Conservation (phyloP, 2,888 invertebrate species). For the Dicycla oo region DNA sequence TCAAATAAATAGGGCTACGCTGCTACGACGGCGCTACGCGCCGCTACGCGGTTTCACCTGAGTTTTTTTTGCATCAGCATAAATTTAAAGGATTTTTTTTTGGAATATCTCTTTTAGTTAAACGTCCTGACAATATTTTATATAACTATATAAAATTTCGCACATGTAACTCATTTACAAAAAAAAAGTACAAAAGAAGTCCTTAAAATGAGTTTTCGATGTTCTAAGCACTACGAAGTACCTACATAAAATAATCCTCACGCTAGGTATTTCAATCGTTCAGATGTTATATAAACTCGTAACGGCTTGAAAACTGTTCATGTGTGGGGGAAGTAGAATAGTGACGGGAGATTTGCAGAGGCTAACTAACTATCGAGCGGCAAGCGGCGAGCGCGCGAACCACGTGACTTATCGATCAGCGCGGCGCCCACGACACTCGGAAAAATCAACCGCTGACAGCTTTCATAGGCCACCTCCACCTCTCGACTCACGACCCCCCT, state of each 20-base stretch:
- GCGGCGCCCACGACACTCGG: conserved; percentile 89
- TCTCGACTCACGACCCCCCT: conserved; percentile 65
- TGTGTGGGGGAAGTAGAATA: conserved; percentile 71
- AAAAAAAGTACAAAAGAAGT: not conserved
- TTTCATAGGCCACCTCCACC: conserved; percentile 84
- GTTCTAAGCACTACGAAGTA: not conserved
- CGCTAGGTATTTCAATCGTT: conserved; percentile 23
- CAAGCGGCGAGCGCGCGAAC: conserved; percentile 75
- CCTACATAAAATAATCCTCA: conserved; percentile 9
- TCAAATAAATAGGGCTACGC: conserved; percentile 47
- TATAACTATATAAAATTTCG: not conserved
- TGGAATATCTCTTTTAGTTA: not conserved
- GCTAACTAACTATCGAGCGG: conserved; percentile 86
- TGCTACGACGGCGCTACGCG: conserved; percentile 62
- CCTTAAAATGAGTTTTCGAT: not conserved
- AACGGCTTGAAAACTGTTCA: conserved; percentile 60
- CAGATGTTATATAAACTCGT: conserved; percentile 59
- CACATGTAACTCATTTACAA: not conserved
- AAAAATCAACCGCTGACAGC: conserved; percentile 91
- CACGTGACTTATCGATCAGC: conserved; percentile 91
- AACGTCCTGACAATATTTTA: no score
- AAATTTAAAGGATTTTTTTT: not conserved
- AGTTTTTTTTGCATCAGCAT: not conserved
- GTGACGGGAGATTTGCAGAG: conserved; percentile 87
- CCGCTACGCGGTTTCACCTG: conserved; percentile 58